A percentile compares a stretch with the other conserved stretches of the same genome.
Conservation (phyloP, 2,888 invertebrate species). For the Torymus texanus region DNA sequence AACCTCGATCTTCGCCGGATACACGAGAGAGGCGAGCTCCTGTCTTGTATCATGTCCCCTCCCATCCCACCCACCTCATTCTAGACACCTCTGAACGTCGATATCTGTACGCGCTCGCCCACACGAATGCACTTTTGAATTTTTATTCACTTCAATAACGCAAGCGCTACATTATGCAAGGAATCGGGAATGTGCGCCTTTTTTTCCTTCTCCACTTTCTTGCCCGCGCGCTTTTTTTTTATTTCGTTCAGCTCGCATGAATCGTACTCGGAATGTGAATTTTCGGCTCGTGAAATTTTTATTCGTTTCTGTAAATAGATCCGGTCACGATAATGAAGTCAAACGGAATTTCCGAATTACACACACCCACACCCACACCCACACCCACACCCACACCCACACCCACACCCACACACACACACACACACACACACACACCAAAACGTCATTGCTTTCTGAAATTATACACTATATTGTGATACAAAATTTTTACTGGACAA, state of each 20-base stretch:
- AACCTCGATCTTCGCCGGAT: conserved; percentile 53
- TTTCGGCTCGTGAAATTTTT: not conserved
- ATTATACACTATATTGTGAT: no score
- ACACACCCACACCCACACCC: no score
- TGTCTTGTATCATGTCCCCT: not conserved
- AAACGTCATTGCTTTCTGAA: no score
- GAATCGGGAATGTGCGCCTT: conserved; percentile 30
- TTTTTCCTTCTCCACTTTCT: not conserved
- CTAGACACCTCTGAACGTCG: conserved; percentile 1
- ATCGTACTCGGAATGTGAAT: conserved; percentile 28
- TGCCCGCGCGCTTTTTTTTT: not conserved
- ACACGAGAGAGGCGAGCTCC: not conserved
- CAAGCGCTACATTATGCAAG: conserved; percentile 45
- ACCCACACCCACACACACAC: no score
- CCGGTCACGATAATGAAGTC: not conserved
- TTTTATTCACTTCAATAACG: conserved; percentile 53
- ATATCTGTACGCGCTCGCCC: not conserved
- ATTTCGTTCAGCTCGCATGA: not conserved
- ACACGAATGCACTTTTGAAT: conserved; percentile 51
- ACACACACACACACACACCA: no score
- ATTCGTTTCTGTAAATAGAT: not conserved
- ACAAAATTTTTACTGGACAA: no score
- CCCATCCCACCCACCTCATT: not conserved
- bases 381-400: no score
- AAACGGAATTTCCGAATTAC: not conserved